Evolutionary conservation across 1,140 invertebrate species (phyloP).

Genomic region (Heliconius eleuchia): DNA sequence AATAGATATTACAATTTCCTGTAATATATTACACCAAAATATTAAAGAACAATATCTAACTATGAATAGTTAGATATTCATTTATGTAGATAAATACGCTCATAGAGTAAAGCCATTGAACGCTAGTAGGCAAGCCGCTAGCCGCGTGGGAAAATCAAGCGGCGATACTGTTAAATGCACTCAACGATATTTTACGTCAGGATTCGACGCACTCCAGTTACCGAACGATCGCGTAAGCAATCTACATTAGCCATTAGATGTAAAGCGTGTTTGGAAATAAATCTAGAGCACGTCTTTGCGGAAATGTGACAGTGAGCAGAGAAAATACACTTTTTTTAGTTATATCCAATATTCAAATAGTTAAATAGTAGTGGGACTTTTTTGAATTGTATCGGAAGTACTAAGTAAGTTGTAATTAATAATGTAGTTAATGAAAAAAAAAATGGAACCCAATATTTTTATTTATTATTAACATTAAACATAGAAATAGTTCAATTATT

Average conservation of each 20-base stretch:
- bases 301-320: neutral
- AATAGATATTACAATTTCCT: neutral
- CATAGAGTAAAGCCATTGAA: constrained; percentile 42
- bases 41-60: neutral
- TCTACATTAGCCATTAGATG: constrained; percentile 46
- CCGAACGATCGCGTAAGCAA: constrained; percentile 51
- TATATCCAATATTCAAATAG: too few relatives aligned
- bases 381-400: too few relatives aligned
- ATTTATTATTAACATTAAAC: too few relatives aligned
- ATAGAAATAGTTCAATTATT: too few relatives aligned
- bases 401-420: too few relatives aligned
- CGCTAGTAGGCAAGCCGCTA: constrained; percentile 47
- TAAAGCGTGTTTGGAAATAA: neutral
- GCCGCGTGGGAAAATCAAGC: constrained; percentile 70
- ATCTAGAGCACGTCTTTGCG: neutral
- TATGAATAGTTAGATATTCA: constrained; percentile 25
- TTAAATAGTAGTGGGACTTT: too few relatives aligned
- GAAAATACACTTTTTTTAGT: too few relatives aligned
- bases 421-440: too few relatives aligned
- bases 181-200: constrained; percentile 69
- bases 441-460: too few relatives aligned
- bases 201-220: constrained; percentile 64
- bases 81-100: constrained; percentile 39
- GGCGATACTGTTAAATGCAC: constrained; percentile 46
- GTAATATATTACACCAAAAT: constrained; percentile 14